Conservation (phyloP, 2,113 vertebrate species). For the Ginglymostoma cirratum region DNA sequence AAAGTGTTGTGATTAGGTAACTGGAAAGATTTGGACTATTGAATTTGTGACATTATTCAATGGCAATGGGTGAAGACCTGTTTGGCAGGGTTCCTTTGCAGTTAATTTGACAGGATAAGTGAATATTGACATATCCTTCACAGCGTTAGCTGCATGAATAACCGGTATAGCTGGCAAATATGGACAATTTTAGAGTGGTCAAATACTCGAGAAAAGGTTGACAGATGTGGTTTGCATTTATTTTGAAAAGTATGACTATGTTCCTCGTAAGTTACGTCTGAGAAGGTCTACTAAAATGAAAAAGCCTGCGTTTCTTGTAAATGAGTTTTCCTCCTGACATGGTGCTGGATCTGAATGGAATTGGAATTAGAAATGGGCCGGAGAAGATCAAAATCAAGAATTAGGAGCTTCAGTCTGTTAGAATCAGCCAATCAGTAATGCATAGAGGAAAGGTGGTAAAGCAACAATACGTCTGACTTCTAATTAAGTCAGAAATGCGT, state of each 20-base stretch:
- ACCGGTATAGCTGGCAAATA: background rate
- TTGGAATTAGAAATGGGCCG: background rate
- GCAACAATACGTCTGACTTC: background rate
- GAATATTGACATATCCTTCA: background rate
- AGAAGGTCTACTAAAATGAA: background rate
- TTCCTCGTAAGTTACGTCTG: background rate
- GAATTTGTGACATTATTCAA: background rate
- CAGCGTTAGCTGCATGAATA: background rate
- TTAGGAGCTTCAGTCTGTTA: background rate
- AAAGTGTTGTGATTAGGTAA: background rate
- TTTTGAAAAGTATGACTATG: background rate
- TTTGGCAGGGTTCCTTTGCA: background rate
- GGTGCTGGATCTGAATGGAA: background rate
- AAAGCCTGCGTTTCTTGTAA: background rate
- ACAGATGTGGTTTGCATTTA: background rate
- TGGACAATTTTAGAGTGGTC: background rate
- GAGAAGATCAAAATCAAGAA: too few relatives aligned
- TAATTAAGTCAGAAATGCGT: background rate
- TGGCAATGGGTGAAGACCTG: background rate
- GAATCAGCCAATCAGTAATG: background rate
- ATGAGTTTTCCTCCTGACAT: background rate
- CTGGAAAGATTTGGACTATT: background rate
- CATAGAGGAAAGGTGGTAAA: background rate
- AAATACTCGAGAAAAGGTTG: background rate
- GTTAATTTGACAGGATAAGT: background rate